Percentiles rank a stretch among this genome's conserved stretches.
Evolutionary conservation across 1,140 invertebrate genomes (phyloP).

Genomic region (Philotrypesis tridentata): DNA sequence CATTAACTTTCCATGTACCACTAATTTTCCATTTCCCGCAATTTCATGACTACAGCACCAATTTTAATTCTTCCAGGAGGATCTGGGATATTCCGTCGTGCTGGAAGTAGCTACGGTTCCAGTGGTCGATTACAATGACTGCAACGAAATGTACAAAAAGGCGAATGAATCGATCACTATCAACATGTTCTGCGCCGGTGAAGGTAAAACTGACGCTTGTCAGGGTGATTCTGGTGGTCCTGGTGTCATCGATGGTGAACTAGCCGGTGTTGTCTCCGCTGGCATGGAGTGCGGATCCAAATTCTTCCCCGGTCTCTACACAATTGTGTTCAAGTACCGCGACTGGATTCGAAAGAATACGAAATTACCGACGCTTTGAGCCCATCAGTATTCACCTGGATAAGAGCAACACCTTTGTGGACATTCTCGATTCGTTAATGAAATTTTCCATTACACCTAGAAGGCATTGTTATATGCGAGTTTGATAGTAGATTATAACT

Average conservation of each 20-base stretch:
- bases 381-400: too few species aligned
- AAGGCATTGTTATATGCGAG: too few species aligned
- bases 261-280: slow-evolving; percentile 76
- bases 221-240: slow-evolving; percentile 62
- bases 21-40: too few species aligned
- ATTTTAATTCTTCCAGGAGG: slow-evolving; percentile 6
- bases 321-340: slow-evolving; percentile 32
- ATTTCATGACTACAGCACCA: too few species aligned
- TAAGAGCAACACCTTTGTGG: too few species aligned
- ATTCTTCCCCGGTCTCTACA: slow-evolving; percentile 72
- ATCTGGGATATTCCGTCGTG: background rate
- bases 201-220: slow-evolving; percentile 49
- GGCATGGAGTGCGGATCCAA: slow-evolving; percentile 75
- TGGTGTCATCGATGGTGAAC: slow-evolving; percentile 54
- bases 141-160: slow-evolving; percentile 23
- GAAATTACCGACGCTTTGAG: background rate
- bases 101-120: slow-evolving; percentile 41
- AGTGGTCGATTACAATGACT: slow-evolving; percentile 29
- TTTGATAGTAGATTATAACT: background rate
- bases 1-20: too few species aligned
- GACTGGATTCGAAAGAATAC: slow-evolving; percentile 37
- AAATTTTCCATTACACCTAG: too few species aligned
- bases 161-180: slow-evolving; percentile 27
- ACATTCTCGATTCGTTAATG: too few species aligned
- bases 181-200: slow-evolving; percentile 49